Evolutionary conservation across 1,140 invertebrate species (phyloP), one percentile per base, ranked within the genome.

Genomic region (Psilanteris sp.): DNA sequence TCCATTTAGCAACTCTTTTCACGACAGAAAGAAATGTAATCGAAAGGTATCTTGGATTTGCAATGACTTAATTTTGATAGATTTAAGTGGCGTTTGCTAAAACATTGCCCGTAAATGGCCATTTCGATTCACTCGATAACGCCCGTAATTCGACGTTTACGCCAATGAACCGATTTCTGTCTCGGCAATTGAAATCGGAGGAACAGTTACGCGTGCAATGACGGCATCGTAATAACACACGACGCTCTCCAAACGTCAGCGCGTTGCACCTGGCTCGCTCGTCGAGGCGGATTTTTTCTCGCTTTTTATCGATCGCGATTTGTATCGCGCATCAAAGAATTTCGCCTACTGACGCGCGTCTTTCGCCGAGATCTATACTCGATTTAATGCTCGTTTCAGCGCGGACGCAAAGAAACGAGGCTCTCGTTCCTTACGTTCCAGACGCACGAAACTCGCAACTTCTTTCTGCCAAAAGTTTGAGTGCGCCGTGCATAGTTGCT

Each of bases 281-380:
- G 62, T 39, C 44, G 48, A 55, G 10, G 39, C 55, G 43, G n/a
- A 43, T 34, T 64, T 72, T 48, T 64, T 62, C 36, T 67, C 66
- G 34, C 59, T 44, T 68, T 73, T 71, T 67, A 59, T 77, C 74
- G 70, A 72, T 70, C 55, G 52, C 72, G 67, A 81, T 81, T 79
- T 79, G 76, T 78, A 74, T 75, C 68, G 64, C 68, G 64, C 68
- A 77, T 55, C 44, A 46, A 50, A 32, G 77, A 68, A 74, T 75
- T 78, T 75, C 50, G 72, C 55, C 59, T 78, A 66, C 77, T 67
- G 54, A 78, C 77, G 74, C 77, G 74, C 77, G 77, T 78, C 67
- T 34, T 41, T 15, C 14, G 29, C 41, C 54, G 52, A n/a, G n/a
- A 57, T 59, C 59, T 46, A 48, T 32, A 62, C 41, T 59, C 18